Conservation (phyloP, 1,140 invertebrate species). For the Zaprionus inermis region DNA sequence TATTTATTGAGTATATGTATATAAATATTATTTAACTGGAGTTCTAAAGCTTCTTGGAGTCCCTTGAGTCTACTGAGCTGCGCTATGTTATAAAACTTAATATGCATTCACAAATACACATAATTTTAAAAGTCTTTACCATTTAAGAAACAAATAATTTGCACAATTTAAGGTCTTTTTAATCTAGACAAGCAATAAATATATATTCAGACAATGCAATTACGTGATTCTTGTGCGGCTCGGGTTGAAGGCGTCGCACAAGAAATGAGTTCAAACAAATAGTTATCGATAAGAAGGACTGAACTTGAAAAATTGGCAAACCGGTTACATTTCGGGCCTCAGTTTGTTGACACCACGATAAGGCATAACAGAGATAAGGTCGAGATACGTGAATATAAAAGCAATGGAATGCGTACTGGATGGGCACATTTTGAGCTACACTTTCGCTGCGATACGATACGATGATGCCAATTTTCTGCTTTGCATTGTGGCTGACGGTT, state of each 20-base stretch:
- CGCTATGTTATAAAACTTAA: not conserved
- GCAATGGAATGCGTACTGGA: slow-evolving; percentile 10
- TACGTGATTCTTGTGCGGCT: not conserved
- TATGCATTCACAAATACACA: no score
- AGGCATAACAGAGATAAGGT: slow-evolving; percentile 36
- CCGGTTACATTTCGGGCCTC: slow-evolving; percentile 22
- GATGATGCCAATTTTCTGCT: slow-evolving; percentile 1
- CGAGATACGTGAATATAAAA: slow-evolving; percentile 47
- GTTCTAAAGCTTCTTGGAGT: not conserved
- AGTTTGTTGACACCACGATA: slow-evolving; percentile 62
- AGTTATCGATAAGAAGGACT: slow-evolving; percentile 33
- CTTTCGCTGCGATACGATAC: not conserved
- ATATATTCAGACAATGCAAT: slow-evolving; percentile 4
- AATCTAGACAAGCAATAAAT: not conserved
- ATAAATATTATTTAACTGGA: not conserved
- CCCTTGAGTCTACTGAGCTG: not conserved
- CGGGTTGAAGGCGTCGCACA: slow-evolving; percentile 45
- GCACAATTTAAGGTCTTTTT: not conserved
- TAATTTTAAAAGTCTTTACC: no score
- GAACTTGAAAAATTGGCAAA: slow-evolving; percentile 57
- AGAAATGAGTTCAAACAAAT: slow-evolving; percentile 55
- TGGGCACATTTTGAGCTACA: slow-evolving; percentile 17
- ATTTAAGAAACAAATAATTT: not conserved
- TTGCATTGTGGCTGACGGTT: not conserved
- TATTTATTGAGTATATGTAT: no score